Base-by-base conservation (phyloP, 1,140 invertebrate genomes). In the Cherax quadricarinatus region DNA sequence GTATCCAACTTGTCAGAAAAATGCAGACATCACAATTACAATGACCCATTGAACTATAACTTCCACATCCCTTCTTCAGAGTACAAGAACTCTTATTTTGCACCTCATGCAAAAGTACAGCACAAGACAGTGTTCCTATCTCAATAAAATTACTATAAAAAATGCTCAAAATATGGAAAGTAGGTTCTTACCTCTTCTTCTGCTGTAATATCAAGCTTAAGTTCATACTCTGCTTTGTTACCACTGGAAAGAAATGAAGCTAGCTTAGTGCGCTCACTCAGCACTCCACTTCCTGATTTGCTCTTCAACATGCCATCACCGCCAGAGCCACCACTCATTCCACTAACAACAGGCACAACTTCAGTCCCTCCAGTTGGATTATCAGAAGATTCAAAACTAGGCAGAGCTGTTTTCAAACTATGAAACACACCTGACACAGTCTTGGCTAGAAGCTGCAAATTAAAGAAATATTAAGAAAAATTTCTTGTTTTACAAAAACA, bases 361-460 rank as follows among this genome's bases (percentile, higher is more conserved):
- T 81, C 90, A 66, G 53, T 75, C 53, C 53, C 57, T 49, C 85
- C 75, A 70, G 57, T 48, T 24, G 49, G 73, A n/a, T 49, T 81
- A 82, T 84, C 86, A 14, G 89, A 87, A 18, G 94, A 93, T 53
- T 94, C 94, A 88, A 95, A 94, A 75, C 93, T 94, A n/a, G 94
- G 94, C 30, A 95, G 93, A 66, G 94, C 94, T 70, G 94, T 95
- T 90, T 94, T 94, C 70, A 95, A 82, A 24, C 92, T 94, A 89
- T 95, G 93, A 73, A 95, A 94, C 41, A 95, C 94, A n/a, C 94
- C 94, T 51, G 94, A 94, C 49, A 95, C 94, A 82, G 94, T 95
- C 93, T 94, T 94, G 18, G 94, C 94, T 21, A 94, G 91, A 66
- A 93, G 93, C 84, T 94, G 88, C n/a, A 82, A 92, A 66, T 18